Percentiles rank a stretch among this genome's conserved stretches.
phyloP scores from a whole-genome alignment of 2,797 vertebrate species.

The Monodelphis domestica region DNA sequence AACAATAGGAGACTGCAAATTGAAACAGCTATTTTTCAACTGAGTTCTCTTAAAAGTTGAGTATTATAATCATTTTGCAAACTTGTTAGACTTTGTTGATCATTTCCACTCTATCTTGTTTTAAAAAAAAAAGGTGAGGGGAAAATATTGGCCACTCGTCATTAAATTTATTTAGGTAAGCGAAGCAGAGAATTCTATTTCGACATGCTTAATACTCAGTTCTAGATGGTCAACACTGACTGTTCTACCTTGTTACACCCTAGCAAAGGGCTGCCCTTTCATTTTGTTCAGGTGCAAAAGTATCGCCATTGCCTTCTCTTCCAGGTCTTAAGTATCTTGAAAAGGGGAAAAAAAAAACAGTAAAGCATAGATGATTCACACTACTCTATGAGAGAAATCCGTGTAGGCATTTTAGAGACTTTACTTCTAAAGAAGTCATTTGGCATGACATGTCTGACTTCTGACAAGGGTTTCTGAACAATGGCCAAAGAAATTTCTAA shows the following conservation, averaged over 20 bases:
- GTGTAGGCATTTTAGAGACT: not conserved
- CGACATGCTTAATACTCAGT: conserved; percentile 56
- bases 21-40: conserved; percentile 42
- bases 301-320: not conserved
- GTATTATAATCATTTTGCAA: conserved; percentile 69
- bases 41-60: conserved; percentile 10
- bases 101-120: conserved; percentile 72
- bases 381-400: conserved; percentile 1
- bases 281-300: conserved; percentile 47
- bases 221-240: conserved; percentile 10
- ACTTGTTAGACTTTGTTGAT: conserved; percentile 65
- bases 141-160: conserved; percentile 30
- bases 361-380: not conserved
- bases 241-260: conserved; percentile 45
- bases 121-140: conserved; percentile 35
- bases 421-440: conserved; percentile 50
- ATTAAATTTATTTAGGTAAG: conserved; percentile 71
- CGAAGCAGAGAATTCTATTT: conserved; percentile 64
- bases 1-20: conserved; percentile 45
- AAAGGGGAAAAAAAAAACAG: conserved; percentile 19
- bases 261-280: conserved; percentile 17
- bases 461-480: not conserved
- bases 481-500: conserved; percentile 27
- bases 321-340: conserved; percentile 23
- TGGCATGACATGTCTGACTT: conserved; percentile 5